Percentiles rank a stretch among this genome's conserved stretches.
phyloP scores from a whole-genome alignment of 2,113 vertebrate species.

The Salvelinus fontinalis region DNA sequence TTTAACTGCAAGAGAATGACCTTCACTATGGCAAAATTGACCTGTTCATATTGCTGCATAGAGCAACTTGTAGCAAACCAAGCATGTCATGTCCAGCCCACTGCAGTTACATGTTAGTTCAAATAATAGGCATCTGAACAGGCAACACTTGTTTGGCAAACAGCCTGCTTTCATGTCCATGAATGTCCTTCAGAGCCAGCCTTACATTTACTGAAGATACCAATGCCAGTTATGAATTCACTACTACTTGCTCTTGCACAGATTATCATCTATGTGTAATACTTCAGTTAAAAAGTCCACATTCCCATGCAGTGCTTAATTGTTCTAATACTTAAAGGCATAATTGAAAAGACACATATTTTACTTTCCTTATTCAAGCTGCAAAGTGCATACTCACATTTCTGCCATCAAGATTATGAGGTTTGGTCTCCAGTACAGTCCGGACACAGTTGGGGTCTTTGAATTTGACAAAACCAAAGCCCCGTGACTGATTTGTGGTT shows the following conservation, averaged over 20 bases:
- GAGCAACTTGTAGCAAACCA: too few species aligned
- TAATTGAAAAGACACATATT: not conserved
- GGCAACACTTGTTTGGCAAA: not conserved
- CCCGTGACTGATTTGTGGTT: slow-evolving; percentile 98
- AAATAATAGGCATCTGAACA: not conserved
- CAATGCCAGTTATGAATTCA: not conserved
- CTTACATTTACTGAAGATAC: not conserved
- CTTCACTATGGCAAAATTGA: not conserved
- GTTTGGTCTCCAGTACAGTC: slow-evolving; percentile 96
- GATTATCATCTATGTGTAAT: not conserved
- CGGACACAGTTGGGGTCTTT: slow-evolving; percentile 99
- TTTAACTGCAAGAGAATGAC: not conserved
- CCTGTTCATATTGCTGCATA: too few species aligned
- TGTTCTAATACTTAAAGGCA: not conserved
- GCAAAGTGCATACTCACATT: slow-evolving; percentile 82
- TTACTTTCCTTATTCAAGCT: slow-evolving; percentile 15
- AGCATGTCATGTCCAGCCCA: too few species aligned
- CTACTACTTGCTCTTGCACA: not conserved
- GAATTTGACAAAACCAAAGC: slow-evolving; percentile 99
- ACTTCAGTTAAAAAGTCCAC: not conserved
- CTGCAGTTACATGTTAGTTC: too few species aligned
- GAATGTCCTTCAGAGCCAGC: not conserved
- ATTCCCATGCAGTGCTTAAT: not conserved
- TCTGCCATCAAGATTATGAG: slow-evolving; percentile 95
- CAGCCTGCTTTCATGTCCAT: not conserved